Base-by-base conservation (phyloP, 2,797 vertebrate species). In the Acanthurus tractus region DNA sequence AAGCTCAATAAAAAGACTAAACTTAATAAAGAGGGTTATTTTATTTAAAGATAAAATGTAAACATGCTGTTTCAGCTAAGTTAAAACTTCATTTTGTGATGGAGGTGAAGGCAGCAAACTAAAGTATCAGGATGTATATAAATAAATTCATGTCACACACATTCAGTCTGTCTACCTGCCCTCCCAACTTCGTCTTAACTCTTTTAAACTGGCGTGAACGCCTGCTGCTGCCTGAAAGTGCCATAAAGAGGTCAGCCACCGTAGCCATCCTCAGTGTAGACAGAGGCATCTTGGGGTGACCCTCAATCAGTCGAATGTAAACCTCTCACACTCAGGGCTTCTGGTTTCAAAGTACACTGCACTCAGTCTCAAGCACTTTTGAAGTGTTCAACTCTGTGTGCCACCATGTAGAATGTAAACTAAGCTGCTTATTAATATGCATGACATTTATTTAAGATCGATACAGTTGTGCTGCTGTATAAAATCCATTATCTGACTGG, bases 401-500 rank as follows among this genome's bases (percentile, higher is more conserved):
- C 46, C 54, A 23, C 61, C 15, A 20, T 22, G 29, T 25, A 25
- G 80, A 79, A 81, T 87, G 78, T 84, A 54, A 85, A 84, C 55
- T 4, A 56, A 45, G 74, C 7, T 10, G 25, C 36, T 22, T 63
- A 23, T 78, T 49, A 81, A 81, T 78, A 81, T 79, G 63, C 38
- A 63, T 22, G n/a, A 14, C 5, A 25, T 77, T 83, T 72, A 84
- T 81, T 81, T 66, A 54, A 58, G 58, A 91, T 87, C 54, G 18
- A 68, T 78, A 67, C 40, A 68, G 63, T 76, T 74, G 57, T 55
- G n/a, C 52, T 15, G 58, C 58, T 69, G 18, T 44, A 53, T 81
- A 40, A 87, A 88, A 78, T 76, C 63, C 34, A 74, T 83, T 71
- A 77, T 84, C 22, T 61, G 55, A 72, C 72, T 79, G 22, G 57